Evolutionary conservation across 2,113 vertebrate genomes (phyloP).

Genomic region (Daphoenositta chrysoptera): DNA sequence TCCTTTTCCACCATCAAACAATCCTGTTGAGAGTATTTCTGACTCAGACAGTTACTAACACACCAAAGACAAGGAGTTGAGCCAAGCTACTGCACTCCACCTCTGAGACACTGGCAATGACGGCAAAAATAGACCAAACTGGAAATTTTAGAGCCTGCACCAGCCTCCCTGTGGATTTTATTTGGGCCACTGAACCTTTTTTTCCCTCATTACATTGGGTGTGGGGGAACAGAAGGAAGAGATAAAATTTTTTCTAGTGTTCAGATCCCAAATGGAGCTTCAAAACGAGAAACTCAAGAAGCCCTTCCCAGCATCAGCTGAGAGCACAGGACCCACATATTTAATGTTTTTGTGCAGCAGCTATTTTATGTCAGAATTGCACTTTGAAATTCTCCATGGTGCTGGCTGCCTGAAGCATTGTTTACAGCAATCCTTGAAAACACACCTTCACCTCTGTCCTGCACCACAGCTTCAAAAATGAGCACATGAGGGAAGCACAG

Average conservation of each 20-base stretch:
- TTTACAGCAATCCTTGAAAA: background rate
- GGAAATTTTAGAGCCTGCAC: background rate
- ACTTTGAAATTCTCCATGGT: background rate
- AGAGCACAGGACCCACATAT: accelerated
- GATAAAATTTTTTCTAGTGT: background rate
- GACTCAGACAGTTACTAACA: background rate
- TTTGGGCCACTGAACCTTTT: background rate
- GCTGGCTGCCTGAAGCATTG: background rate
- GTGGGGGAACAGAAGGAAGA: background rate
- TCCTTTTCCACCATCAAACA: background rate
- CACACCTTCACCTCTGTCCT: background rate
- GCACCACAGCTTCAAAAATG: background rate
- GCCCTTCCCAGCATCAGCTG: background rate
- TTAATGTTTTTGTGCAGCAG: background rate
- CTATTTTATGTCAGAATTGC: background rate
- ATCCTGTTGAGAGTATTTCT: background rate
- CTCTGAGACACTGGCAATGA: background rate
- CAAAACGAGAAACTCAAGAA: background rate
- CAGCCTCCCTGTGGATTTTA: background rate
- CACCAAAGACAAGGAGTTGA: background rate
- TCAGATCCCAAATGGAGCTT: background rate
- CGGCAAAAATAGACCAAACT: background rate
- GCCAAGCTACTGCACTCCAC: background rate
- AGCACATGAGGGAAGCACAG: accelerated
- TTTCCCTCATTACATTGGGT: background rate